A percentile compares a stretch with the other conserved stretches of the same genome.
These are phyloP conservation scores for Nestor notabilis DNA, from an alignment of 2,113 vertebrate genomes.

Conservation along the genomic window DNA sequence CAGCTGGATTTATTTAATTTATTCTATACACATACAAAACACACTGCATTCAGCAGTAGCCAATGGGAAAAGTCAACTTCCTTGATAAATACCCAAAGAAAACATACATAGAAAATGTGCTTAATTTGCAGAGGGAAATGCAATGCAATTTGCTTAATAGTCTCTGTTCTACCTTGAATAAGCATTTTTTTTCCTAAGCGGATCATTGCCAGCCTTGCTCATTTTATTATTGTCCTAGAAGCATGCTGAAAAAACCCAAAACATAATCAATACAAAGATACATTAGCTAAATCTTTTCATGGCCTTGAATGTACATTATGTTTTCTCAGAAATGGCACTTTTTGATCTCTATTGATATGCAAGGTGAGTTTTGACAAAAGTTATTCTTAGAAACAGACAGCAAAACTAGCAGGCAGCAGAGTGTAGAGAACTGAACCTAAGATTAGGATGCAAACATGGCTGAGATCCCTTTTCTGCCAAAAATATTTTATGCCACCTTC, in stretches of 20 bases:
- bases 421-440: not conserved
- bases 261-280: conserved; percentile 48
- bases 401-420: not conserved
- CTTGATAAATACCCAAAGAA: not conserved
- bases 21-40: not conserved
- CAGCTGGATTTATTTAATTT: conserved; percentile 37
- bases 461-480: not conserved
- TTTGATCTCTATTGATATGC: conserved; percentile 69
- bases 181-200: not conserved
- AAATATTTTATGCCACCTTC: not conserved
- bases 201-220: not conserved
- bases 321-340: conserved; percentile 75
- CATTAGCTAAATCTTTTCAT: conserved; percentile 36
- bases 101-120: not conserved
- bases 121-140: not conserved
- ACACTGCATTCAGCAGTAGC: not conserved
- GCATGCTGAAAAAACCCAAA: not conserved
- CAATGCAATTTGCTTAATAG: not conserved
- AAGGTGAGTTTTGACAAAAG: conserved; percentile 43
- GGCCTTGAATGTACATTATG: conserved; percentile 22
- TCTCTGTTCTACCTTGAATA: not conserved
- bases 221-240: conserved; percentile 30
- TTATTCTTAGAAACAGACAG: not conserved
- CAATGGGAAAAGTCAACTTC: not conserved
- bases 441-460: not conserved